These are phyloP conservation scores for Scaptomyza caliginosa DNA, from an alignment of 2,888 invertebrate genomes.

Conservation along the genomic window DNA sequence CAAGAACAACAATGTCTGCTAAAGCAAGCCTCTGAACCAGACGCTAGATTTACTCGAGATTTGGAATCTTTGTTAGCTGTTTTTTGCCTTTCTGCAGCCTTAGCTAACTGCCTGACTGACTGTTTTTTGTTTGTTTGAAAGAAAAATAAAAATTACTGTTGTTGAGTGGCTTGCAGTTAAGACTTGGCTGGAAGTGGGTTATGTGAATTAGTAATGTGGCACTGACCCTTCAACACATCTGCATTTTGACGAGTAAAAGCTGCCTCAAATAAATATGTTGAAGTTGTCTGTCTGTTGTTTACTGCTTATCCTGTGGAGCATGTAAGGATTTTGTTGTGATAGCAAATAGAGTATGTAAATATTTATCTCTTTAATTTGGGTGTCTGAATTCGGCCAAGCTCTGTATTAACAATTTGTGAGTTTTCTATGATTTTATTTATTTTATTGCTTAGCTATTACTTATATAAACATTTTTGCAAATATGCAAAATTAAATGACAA, in stretches of 20 bases:
- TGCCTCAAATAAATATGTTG: slow-evolving; percentile 3
- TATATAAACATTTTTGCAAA: no score
- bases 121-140: slow-evolving; percentile 51
- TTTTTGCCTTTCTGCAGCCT: no score
- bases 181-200: slow-evolving; percentile 30
- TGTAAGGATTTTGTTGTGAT: background rate
- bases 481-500: no score
- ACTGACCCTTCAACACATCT: slow-evolving; percentile 15
- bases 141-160: slow-evolving; percentile 73
- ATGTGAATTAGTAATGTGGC: slow-evolving; percentile 43
- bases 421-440: no score
- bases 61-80: slow-evolving; percentile 78
- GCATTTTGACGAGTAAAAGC: slow-evolving; percentile 36
- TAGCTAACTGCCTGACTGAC: slow-evolving; percentile 24
- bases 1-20: slow-evolving; percentile 32
- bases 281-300: background rate
- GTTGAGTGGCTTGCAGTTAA: slow-evolving; percentile 53
- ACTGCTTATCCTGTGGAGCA: background rate
- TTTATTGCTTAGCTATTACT: no score
- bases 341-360: background rate
- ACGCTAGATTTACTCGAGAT: slow-evolving; percentile 77
- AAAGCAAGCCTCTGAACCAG: slow-evolving; percentile 34
- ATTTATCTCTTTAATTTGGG: background rate
- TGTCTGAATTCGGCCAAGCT: no score
- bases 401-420: no score